Conservation (phyloP, 2,113 vertebrate species). For the Bubo blakistoni region DNA sequence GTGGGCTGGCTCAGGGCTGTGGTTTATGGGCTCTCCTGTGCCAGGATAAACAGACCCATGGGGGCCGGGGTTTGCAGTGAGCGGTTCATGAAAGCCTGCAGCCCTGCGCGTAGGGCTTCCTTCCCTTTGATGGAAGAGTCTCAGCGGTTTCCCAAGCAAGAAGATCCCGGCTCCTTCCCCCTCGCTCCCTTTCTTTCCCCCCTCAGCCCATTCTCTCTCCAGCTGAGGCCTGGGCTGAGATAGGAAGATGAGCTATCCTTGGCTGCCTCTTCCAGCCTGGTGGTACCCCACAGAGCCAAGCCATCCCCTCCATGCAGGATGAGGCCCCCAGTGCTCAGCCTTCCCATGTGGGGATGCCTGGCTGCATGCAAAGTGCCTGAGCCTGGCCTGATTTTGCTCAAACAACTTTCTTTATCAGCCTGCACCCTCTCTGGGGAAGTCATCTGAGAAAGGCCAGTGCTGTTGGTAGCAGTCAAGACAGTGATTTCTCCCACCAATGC, state of each 20-base stretch:
- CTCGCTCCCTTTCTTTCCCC: neutral
- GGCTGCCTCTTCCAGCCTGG: neutral
- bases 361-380: neutral
- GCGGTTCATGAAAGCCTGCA: neutral
- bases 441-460: neutral
- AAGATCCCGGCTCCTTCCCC: neutral
- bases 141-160: neutral
- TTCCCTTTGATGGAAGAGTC: conserved; percentile 26
- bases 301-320: neutral
- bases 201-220: neutral
- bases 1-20: rapidly evolving
- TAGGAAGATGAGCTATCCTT: neutral
- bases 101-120: neutral
- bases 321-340: neutral
- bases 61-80: neutral
- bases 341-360: neutral
- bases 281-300: neutral
- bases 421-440: neutral
- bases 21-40: neutral
- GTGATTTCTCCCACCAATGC: neutral
- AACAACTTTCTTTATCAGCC: neutral
- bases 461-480: neutral
- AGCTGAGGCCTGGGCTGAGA: neutral
- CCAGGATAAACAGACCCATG: conserved; percentile 37
- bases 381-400: neutral